Evolutionary conservation across 2,113 vertebrate genomes (phyloP), one percentile per base, ranked within the genome.

Genomic region (Atlantisia rogersi): DNA sequence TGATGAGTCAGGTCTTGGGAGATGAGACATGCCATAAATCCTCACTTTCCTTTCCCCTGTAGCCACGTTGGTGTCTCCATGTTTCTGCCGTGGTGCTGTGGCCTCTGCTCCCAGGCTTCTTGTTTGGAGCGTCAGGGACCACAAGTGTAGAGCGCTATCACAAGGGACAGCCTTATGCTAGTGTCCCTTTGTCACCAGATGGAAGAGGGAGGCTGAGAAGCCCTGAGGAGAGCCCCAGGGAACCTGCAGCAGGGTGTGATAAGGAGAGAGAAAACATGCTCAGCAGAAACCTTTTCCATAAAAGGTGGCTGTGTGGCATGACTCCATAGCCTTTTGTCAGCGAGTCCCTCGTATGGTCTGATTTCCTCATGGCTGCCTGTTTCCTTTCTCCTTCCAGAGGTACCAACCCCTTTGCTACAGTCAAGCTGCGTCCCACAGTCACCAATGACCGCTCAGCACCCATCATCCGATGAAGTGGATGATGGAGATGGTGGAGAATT

Each of bases 401-500:
- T 10, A 98, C 98, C 84, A 99, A 99, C 90, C 99, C 98, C 10
- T 99, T 99, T 86, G 98, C 98, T 16, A 99, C 98, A 16, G 98
- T 99, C 39, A 99, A 99, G 95, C 98, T 99, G 95, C 98, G 97
- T 70, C 98, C 99, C 55, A 99, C 98, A 0, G 89, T 92, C 77
- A 99, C 98, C 95, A 97, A 99, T 0, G 98, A 99, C 97, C 98
- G 98, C 95, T 99, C 98, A 0, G 98, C 98, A 8, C 98, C 98
- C 8, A 48, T 82, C 25, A 77, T 98, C 17, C 20, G 94, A 75
- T 96, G 95, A 96, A 58, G 19, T 3, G 0, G 37, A 20, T 40
- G 13, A 20, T 77, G 70, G 0, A 1, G 22, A 17, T 2, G 1
- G 24, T 1, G 2, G 20, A 67, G 55, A 24, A 58, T 16, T 76